phyloP scores from a whole-genome alignment of 2,113 vertebrate species.

The Strix uralensis region DNA sequence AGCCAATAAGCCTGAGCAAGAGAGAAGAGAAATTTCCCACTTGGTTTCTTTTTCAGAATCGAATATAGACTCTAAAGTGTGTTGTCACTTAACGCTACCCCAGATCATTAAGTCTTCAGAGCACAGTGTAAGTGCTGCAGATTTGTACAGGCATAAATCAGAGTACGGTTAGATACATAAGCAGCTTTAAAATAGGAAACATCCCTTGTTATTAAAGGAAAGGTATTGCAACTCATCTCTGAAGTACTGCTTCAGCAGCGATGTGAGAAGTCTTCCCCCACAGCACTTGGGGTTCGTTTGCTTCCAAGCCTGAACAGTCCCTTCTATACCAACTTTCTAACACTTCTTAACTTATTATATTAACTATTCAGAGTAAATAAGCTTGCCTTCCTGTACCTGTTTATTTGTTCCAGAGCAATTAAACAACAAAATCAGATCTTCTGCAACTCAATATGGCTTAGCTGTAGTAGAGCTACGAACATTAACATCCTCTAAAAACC shows the following conservation, averaged over 20 bases:
- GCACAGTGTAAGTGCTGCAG: background rate
- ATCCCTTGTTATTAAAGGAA: background rate
- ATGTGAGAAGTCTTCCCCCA: background rate
- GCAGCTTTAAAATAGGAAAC: background rate
- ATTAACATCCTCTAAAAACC: background rate
- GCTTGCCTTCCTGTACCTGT: background rate
- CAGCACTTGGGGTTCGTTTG: fast-evolving
- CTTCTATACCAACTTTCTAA: background rate
- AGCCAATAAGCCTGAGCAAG: background rate
- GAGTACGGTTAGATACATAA: background rate
- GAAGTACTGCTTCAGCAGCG: background rate
- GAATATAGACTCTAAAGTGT: background rate
- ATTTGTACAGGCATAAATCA: background rate
- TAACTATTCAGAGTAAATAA: background rate
- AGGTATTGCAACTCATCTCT: background rate
- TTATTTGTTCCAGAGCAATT: background rate
- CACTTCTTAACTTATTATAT: background rate
- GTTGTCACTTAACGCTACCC: background rate
- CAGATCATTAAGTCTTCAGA: background rate
- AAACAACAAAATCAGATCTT: background rate
- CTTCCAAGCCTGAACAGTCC: background rate
- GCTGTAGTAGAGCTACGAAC: background rate
- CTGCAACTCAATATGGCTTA: background rate
- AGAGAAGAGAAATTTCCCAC: background rate
- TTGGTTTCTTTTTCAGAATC: background rate